Evolutionary conservation across 2,888 invertebrate genomes (phyloP), one percentile per base, ranked within the genome.

Genomic region (Papilio protenor): DNA sequence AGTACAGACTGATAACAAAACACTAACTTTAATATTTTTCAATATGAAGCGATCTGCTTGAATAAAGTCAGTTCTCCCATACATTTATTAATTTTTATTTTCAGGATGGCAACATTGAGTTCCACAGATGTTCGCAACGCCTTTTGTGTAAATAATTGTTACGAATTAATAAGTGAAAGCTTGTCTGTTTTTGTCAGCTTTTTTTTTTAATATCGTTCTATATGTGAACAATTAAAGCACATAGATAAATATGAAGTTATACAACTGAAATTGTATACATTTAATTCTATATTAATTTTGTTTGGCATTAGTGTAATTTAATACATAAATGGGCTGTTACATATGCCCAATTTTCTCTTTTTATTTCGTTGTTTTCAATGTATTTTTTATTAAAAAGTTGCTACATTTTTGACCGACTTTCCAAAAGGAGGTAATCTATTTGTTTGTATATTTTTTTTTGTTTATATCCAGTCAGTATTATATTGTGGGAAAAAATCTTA

Each of bases 121-220:
- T 45, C 66, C 21, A 64, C 18, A 52, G 49, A 77, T 52, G 70
- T 75, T 72, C 72, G 45, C 52, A 40, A 70, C 61, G 69, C 70
- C 61, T 74, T 69, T n/a, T 76, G 69, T 79, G 76, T 79, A 76
- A 77, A 76, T 76, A 76, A 71, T 61, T 76, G 71, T 78, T 72
- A 52, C 61, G 73, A 73, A 55, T 52, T 76, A 64, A 57, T 76
- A 78, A 76, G 33, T 23, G 52, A 33, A 66, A 47, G 45, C 16
- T 73, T 57, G 47, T 71, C 47, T 55, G 49, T 64, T 49, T 40
- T 49, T 27, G 52, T 55, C 16, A 73, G 47, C 18, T 77, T 77
- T 64, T 61, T 64, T 61, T 40, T 71, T 16, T 1, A 52, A 61
- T 71, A 49, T 49, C 49, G 49, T 33, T 76, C 59, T 47, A 47